Conservation (phyloP, 1,140 invertebrate genomes). For the Papilio machaon region DNA sequence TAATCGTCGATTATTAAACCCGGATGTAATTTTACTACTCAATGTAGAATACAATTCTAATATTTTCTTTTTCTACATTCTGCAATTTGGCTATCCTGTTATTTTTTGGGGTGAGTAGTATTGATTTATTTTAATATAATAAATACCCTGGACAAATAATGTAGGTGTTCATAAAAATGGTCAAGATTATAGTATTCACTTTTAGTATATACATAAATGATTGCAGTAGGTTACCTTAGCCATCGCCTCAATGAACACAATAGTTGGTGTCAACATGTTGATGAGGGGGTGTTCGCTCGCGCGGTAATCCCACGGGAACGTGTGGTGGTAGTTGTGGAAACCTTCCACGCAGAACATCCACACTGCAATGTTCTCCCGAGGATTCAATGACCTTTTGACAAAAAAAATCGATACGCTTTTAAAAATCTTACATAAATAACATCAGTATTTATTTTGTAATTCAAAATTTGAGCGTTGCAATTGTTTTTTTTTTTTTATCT, state of each 20-base stretch:
- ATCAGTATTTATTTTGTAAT: background rate
- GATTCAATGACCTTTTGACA: slow-evolving; percentile 81
- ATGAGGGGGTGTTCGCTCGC: slow-evolving; percentile 85
- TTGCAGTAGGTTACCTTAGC: slow-evolving; percentile 65
- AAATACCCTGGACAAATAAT: too few relatives aligned
- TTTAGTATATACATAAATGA: background rate
- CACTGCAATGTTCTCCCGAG: slow-evolving; percentile 85
- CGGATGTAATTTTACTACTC: background rate
- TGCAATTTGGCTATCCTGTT: too few relatives aligned
- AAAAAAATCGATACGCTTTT: slow-evolving; percentile 32
- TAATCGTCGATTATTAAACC: background rate
- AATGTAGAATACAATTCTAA: too few relatives aligned
- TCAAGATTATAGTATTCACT: too few relatives aligned
- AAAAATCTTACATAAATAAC: background rate
- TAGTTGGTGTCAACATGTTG: slow-evolving; percentile 84
- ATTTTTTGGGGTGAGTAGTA: too few relatives aligned
- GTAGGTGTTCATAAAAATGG: too few relatives aligned
- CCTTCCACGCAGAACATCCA: slow-evolving; percentile 84
- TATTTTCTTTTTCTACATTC: too few relatives aligned
- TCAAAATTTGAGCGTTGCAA: background rate
- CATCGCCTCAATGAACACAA: slow-evolving; percentile 85
- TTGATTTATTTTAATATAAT: too few relatives aligned
- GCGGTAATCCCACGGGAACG: slow-evolving; percentile 89
- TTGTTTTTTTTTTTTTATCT: background rate
- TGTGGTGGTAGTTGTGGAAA: slow-evolving; percentile 91